A percentile compares a stretch with the other conserved stretches of the same genome.
Evolutionary conservation across 2,797 vertebrate genomes (phyloP).

Genomic region (Dermochelys coriacea): DNA sequence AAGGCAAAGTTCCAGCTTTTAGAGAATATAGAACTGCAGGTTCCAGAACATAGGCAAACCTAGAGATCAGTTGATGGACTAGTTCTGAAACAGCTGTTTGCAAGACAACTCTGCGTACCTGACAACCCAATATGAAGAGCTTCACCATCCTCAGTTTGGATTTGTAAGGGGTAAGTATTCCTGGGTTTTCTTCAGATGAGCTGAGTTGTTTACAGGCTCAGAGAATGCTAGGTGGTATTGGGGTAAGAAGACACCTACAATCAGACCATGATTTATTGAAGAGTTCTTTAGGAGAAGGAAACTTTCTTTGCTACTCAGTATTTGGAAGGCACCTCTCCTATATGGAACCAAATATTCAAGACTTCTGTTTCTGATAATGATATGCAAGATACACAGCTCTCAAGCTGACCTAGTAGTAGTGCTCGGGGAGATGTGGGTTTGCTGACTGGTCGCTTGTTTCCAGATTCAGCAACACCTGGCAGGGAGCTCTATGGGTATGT

Average conservation of each 20-base stretch:
- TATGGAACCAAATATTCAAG: not conserved
- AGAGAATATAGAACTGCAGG: not conserved
- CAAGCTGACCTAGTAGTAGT: not conserved
- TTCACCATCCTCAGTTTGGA: not conserved
- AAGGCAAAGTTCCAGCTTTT: not conserved
- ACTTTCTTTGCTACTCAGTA: not conserved
- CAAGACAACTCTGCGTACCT: not conserved
- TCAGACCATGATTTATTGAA: not conserved
- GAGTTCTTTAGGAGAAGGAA: not conserved
- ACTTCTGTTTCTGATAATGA: not conserved
- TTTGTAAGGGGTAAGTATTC: not conserved
- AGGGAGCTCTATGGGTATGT: no score
- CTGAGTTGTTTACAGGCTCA: rapidly evolving
- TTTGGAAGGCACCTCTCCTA: not conserved
- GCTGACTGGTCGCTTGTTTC: not conserved
- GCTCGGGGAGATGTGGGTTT: not conserved
- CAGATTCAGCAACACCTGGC: not conserved
- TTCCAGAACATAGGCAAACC: not conserved
- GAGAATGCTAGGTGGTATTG: not conserved
- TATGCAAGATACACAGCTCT: not conserved
- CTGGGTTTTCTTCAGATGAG: not conserved
- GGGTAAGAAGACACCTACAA: not conserved
- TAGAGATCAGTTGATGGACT: not conserved
- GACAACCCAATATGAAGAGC: not conserved
- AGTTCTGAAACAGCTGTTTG: not conserved